These are phyloP conservation scores for Syngnathus scovelli DNA, from an alignment of 2,113 vertebrate species.

Conservation along the genomic window DNA sequence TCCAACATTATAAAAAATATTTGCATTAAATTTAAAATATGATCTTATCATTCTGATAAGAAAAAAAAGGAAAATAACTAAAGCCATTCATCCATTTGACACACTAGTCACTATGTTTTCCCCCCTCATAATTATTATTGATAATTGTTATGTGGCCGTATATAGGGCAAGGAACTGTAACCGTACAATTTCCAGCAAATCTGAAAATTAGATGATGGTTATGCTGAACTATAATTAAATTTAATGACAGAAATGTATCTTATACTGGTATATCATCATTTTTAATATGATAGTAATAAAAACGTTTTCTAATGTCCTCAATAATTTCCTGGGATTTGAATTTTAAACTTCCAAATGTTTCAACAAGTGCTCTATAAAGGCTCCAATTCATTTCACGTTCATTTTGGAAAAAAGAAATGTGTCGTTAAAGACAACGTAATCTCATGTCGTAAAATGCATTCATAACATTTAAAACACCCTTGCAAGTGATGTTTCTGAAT, in stretches of 20 bases:
- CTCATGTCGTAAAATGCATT: not conserved
- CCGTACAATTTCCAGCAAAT: not conserved
- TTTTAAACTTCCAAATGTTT: not conserved
- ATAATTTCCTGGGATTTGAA: not conserved
- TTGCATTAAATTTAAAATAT: not conserved
- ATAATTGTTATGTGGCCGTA: not conserved
- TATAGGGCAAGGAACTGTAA: not conserved
- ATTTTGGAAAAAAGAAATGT: not conserved
- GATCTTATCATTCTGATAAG: not conserved
- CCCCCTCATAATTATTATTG: not conserved
- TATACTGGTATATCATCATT: not conserved
- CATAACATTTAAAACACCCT: conserved; percentile 22
- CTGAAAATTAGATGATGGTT: not conserved
- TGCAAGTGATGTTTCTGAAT: conserved; percentile 7
- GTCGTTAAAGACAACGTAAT: not conserved
- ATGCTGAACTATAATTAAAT: not conserved
- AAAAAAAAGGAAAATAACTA: not conserved
- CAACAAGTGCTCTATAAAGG: not conserved
- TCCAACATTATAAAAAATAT: not conserved
- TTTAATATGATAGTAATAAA: not conserved
- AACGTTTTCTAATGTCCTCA: not conserved
- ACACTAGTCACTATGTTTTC: not conserved
- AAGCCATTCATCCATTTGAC: not conserved
- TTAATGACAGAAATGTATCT: not conserved
- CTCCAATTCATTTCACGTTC: not conserved